Percentiles rank a stretch among this genome's conserved stretches.
phyloP scores from a whole-genome alignment of 2,113 vertebrate genomes.

The Lucifuga dentata region DNA sequence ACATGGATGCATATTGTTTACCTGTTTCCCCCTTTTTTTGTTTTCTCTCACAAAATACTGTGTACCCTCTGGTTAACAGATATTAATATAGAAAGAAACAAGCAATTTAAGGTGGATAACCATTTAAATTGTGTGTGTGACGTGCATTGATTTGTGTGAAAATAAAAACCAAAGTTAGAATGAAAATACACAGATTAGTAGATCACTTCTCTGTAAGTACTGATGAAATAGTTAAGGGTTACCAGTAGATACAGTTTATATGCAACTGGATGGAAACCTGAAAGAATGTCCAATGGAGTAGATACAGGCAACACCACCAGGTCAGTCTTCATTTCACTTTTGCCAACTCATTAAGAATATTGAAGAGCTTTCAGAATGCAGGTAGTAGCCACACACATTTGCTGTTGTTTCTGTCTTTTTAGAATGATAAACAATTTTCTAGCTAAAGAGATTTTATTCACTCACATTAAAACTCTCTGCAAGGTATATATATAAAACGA shows the following conservation, averaged over 20 bases:
- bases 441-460: constrained; percentile 68
- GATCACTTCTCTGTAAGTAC: constrained; percentile 48
- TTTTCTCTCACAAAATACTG: constrained; percentile 36
- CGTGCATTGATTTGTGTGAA: constrained; percentile 52
- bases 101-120: constrained; percentile 16
- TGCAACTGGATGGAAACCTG: constrained; percentile 51
- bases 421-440: constrained; percentile 65
- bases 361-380: constrained; percentile 40
- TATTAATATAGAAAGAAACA: constrained; percentile 22
- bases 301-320: constrained; percentile 6
- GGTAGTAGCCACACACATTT: constrained; percentile 43
- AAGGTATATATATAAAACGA: constrained; percentile 56
- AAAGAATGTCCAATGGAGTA: constrained; percentile 64
- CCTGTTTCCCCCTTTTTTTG: constrained; percentile 3
- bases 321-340: constrained; percentile 23
- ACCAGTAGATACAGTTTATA: constrained; percentile 45
- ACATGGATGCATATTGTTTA: constrained; percentile 44
- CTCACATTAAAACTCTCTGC: constrained; percentile 45
- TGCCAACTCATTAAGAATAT: constrained; percentile 37
- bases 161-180: constrained; percentile 72
- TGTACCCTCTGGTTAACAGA: constrained; percentile 51
- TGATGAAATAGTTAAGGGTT: constrained; percentile 39
- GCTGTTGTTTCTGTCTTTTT: constrained; percentile 56
- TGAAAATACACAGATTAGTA: constrained; percentile 45
- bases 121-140: constrained; percentile 22